Evolutionary conservation across 2,888 invertebrate genomes (phyloP).

Genomic region (Gortyna flavago): DNA sequence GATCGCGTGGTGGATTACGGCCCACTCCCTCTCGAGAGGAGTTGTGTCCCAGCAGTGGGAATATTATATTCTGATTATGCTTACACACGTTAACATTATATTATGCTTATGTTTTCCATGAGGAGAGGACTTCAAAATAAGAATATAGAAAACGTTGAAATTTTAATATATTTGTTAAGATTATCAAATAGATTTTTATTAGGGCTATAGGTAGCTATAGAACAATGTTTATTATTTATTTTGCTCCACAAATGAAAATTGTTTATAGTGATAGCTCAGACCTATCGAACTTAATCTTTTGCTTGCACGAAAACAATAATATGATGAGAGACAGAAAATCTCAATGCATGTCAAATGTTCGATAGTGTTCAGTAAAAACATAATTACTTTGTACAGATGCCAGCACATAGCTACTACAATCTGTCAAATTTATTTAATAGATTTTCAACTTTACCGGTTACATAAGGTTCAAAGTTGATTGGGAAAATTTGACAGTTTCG

Average conservation of each 20-base stretch:
- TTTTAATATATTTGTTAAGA: not conserved
- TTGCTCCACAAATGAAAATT: not conserved
- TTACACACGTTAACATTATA: too few species aligned
- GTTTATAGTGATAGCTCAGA: not conserved
- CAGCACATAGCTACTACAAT: too few species aligned
- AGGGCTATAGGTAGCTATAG: not conserved
- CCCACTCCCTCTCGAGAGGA: too few species aligned
- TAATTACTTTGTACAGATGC: not conserved
- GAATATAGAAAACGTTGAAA: not conserved
- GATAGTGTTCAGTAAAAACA: not conserved
- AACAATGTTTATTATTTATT: not conserved
- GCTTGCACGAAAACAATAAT: not conserved
- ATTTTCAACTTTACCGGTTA: too few species aligned
- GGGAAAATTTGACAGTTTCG: too few species aligned
- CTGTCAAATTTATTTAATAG: too few species aligned
- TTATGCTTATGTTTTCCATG: too few species aligned
- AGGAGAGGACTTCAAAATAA: not conserved
- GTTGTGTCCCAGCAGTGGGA: too few species aligned
- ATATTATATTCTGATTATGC: too few species aligned
- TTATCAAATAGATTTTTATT: not conserved
- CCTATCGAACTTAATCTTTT: not conserved
- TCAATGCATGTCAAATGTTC: not conserved
- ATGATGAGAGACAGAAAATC: not conserved
- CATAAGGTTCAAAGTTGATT: too few species aligned
- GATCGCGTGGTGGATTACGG: too few species aligned